These are phyloP conservation scores for Plemyria rubiginata DNA, from an alignment of 2,888 invertebrate species.

Conservation along the genomic window DNA sequence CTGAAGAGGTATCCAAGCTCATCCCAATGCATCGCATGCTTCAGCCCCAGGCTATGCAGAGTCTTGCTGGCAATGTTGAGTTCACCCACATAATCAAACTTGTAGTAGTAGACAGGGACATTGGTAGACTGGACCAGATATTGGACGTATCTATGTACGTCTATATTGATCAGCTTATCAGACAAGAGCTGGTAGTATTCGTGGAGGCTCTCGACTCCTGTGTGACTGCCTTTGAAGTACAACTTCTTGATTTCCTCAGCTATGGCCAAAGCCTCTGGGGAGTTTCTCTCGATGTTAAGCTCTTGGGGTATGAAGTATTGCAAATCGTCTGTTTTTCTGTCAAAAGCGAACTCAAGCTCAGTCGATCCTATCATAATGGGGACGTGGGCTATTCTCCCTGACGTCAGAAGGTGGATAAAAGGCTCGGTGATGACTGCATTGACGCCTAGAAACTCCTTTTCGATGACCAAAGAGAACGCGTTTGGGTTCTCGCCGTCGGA, in stretches of 20 bases:
- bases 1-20: constrained; percentile 74
- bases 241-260: constrained; percentile 60
- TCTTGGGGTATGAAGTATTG: constrained; percentile 66
- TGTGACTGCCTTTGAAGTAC: constrained; percentile 64
- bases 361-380: constrained; percentile 73
- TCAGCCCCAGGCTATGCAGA: constrained; percentile 46
- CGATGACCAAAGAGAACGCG: constrained; percentile 61
- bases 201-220: constrained; percentile 55
- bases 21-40: constrained; percentile 66
- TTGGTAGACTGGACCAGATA: constrained; percentile 66
- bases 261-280: constrained; percentile 59
- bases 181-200: constrained; percentile 67
- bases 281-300: constrained; percentile 62
- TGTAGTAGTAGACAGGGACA: constrained; percentile 71
- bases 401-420: constrained; percentile 65
- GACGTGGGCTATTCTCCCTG: constrained; percentile 67
- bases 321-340: constrained; percentile 58
- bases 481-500: constrained; percentile 39
- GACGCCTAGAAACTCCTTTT: constrained; percentile 71
- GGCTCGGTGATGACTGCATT: constrained; percentile 68
- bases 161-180: constrained; percentile 62
- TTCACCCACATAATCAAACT: constrained; percentile 73
- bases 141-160: constrained; percentile 67
- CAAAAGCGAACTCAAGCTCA: constrained; percentile 59
- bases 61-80: constrained; percentile 60